Percentiles rank a stretch among this genome's conserved stretches.
These are phyloP conservation scores for Catonia carolina DNA, from an alignment of 2,888 invertebrate genomes.

Conservation along the genomic window DNA sequence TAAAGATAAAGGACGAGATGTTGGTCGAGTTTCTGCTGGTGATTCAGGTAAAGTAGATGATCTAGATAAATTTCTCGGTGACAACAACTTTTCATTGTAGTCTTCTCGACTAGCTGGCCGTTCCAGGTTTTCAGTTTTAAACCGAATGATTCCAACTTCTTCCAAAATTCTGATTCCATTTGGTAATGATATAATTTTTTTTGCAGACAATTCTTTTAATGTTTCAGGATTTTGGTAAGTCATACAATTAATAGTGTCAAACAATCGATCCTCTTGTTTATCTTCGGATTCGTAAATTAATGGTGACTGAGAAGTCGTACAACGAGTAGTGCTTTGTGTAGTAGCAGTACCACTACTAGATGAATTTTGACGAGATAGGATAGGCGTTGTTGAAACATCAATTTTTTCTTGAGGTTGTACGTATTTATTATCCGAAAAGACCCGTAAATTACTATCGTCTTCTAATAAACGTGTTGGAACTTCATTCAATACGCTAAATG, in stretches of 20 bases:
- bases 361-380: conserved; percentile 21
- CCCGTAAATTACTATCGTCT: no score
- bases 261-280: conserved; percentile 5
- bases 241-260: not conserved
- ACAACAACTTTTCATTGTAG: not conserved
- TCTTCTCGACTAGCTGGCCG: not conserved
- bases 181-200: conserved; percentile 57
- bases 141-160: conserved; percentile 21
- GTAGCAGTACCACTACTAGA: conserved; percentile 22
- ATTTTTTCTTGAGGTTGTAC: conserved; percentile 12
- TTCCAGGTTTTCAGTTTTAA: conserved; percentile 11
- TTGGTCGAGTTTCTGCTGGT: not conserved
- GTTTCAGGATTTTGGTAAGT: conserved; percentile 42
- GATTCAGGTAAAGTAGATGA: not conserved
- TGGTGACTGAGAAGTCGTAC: conserved; percentile 20
- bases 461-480: no score
- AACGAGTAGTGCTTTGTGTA: conserved; percentile 25
- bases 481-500: no score
- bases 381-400: conserved; percentile 11
- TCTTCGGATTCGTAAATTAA: conserved; percentile 22
- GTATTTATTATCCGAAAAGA: not conserved
- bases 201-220: conserved; percentile 59
- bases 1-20: not conserved
- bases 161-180: conserved; percentile 58
- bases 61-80: not conserved